Percentiles rank a stretch among this genome's conserved stretches.
phyloP scores from a whole-genome alignment of 2,113 vertebrate genomes.

The Paralichthys olivaceus region DNA sequence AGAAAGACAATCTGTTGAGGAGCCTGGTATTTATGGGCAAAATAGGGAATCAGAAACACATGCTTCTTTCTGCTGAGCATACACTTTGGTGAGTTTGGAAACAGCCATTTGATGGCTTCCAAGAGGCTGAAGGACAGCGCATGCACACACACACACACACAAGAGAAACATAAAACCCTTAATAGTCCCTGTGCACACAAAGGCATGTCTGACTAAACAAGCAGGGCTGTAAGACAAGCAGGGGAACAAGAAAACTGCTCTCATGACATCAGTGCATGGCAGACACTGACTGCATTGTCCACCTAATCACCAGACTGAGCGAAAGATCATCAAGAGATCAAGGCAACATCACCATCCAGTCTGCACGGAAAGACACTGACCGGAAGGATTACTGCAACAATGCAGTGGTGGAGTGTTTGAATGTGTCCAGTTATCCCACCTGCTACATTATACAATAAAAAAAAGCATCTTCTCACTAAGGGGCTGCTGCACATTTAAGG shows the following conservation, averaged over 20 bases:
- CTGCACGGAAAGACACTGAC: slow-evolving; percentile 10
- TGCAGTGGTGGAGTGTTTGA: slow-evolving; percentile 29
- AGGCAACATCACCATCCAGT: slow-evolving; percentile 30
- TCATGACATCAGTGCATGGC: slow-evolving; percentile 48
- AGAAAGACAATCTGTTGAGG: slow-evolving; percentile 61
- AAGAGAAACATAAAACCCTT: slow-evolving; percentile 66
- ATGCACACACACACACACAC: slow-evolving; percentile 31
- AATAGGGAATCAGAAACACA: slow-evolving; percentile 75
- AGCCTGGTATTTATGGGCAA: slow-evolving; percentile 61
- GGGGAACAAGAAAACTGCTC: slow-evolving; percentile 44
- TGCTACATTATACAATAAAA: neutral
- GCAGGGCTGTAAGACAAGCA: slow-evolving; percentile 43
- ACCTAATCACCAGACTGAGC: slow-evolving; percentile 39
- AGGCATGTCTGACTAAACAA: slow-evolving; percentile 58
- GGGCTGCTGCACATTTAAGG: too few species aligned
- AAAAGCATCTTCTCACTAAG: slow-evolving; percentile 5
- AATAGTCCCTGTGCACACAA: slow-evolving; percentile 63
- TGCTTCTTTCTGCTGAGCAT: slow-evolving; percentile 70
- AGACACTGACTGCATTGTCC: slow-evolving; percentile 59
- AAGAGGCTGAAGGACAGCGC: slow-evolving; percentile 56
- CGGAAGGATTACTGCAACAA: slow-evolving; percentile 9
- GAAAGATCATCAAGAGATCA: slow-evolving; percentile 36
- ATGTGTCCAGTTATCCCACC: neutral
- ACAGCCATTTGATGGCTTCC: slow-evolving; percentile 57
- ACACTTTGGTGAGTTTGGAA: slow-evolving; percentile 50